These are phyloP conservation scores for Drosophila rubida DNA, from an alignment of 2,888 invertebrate species.

Conservation along the genomic window DNA sequence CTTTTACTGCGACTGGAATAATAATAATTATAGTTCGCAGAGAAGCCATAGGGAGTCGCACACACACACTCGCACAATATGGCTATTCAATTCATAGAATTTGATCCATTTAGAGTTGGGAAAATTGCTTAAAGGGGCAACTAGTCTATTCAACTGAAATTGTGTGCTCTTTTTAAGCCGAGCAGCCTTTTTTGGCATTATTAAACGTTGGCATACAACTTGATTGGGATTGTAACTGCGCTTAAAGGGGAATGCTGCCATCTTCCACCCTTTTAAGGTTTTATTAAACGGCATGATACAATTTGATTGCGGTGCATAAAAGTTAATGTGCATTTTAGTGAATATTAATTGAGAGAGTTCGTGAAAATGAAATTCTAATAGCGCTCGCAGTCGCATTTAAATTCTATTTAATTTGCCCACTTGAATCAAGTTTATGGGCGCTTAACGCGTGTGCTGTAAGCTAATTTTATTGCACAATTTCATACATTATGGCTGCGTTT, in stretches of 20 bases:
- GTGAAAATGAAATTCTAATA: not conserved
- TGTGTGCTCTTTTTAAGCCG: not conserved
- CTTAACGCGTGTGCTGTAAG: constrained; percentile 12
- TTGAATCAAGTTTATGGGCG: no score
- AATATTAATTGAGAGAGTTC: not conserved
- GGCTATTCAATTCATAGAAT: not conserved
- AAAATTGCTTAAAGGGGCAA: constrained; percentile 3
- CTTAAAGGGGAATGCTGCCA: not conserved
- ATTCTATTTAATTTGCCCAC: not conserved
- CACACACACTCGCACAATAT: constrained; percentile 3
- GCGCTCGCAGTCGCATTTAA: not conserved
- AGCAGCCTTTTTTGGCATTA: not conserved
- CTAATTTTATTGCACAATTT: constrained; percentile 66
- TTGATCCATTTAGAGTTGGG: not conserved
- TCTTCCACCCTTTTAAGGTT: not conserved
- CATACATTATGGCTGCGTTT: constrained; percentile 34
- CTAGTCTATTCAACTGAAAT: not conserved
- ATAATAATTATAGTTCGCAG: constrained; percentile 26
- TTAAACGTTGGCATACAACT: not conserved
- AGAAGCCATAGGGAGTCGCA: constrained; percentile 56
- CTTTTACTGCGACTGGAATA: constrained; percentile 57
- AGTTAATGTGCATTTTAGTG: not conserved
- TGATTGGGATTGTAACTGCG: not conserved
- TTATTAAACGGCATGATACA: not conserved
- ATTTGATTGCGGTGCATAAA: not conserved